These are phyloP conservation scores for Heliconius erato DNA, from an alignment of 2,888 invertebrate genomes.

Conservation along the genomic window DNA sequence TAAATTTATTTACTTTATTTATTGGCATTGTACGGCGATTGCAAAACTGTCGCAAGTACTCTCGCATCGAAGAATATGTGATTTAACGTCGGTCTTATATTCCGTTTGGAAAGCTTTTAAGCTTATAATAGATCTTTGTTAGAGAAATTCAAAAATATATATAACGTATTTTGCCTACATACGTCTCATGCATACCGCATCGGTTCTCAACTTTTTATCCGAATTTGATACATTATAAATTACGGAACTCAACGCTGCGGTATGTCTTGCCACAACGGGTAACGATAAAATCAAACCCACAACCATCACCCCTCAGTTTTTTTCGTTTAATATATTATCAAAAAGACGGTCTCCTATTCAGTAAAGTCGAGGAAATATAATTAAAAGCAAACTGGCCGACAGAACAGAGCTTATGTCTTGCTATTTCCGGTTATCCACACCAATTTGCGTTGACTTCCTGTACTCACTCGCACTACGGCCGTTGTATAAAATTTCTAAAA, in stretches of 20 bases:
- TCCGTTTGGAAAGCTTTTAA: slow-evolving; percentile 4
- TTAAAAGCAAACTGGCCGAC: slow-evolving; percentile 45
- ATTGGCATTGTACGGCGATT: slow-evolving; percentile 1
- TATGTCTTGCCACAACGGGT: too few relatives aligned
- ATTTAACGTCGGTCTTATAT: slow-evolving; percentile 13
- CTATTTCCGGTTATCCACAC: slow-evolving; percentile 56
- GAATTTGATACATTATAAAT: background rate
- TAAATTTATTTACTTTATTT: slow-evolving; percentile 14
- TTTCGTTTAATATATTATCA: too few relatives aligned
- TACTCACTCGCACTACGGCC: slow-evolving; percentile 38
- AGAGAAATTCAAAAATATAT: slow-evolving; percentile 5
- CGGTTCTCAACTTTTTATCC: background rate
- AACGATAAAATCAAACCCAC: background rate
- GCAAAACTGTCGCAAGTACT: slow-evolving; percentile 1
- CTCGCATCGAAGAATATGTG: slow-evolving; percentile 9
- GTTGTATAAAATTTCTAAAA: slow-evolving; percentile 6
- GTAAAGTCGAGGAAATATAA: slow-evolving; percentile 46
- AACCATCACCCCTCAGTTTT: background rate
- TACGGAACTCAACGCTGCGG: too few relatives aligned
- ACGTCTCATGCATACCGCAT: background rate
- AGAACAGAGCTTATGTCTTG: slow-evolving; percentile 54
- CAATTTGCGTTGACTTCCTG: slow-evolving; percentile 60
- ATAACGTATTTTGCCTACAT: background rate
- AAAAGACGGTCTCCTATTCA: too few relatives aligned
- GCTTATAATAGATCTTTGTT: background rate